Conservation (phyloP, 2,113 vertebrate genomes). For the Coptodon bakossiorum region DNA sequence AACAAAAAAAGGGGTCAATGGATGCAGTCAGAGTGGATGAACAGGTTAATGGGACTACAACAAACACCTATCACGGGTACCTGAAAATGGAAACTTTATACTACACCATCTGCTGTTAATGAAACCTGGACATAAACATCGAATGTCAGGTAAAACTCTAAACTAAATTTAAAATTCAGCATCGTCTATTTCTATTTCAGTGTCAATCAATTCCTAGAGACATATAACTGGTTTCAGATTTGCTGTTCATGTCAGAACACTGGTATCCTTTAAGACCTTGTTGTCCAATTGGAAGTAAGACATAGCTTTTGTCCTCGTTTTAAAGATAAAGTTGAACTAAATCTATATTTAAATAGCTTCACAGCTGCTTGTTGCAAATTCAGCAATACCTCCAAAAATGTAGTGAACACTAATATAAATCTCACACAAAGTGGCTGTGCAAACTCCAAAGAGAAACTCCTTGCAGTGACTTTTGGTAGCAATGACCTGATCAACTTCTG, state of each 20-base stretch:
- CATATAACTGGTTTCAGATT: background rate
- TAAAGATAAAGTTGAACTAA: background rate
- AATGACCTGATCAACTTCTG: background rate
- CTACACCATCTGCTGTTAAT: background rate
- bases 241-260: background rate
- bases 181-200: background rate
- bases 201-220: background rate
- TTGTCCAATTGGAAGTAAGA: background rate
- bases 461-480: background rate
- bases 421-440: background rate
- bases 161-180: background rate
- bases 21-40: background rate
- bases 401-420: background rate
- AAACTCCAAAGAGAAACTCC: background rate
- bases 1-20: background rate
- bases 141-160: background rate
- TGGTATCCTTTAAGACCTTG: background rate
- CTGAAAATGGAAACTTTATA: background rate
- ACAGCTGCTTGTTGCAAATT: background rate
- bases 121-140: background rate
- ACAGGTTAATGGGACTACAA: background rate
- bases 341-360: background rate
- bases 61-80: background rate
- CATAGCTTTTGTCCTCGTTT: accelerated
- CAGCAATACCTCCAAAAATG: background rate